phyloP scores from a whole-genome alignment of 2,797 vertebrate genomes.

The Spea hammondii region DNA sequence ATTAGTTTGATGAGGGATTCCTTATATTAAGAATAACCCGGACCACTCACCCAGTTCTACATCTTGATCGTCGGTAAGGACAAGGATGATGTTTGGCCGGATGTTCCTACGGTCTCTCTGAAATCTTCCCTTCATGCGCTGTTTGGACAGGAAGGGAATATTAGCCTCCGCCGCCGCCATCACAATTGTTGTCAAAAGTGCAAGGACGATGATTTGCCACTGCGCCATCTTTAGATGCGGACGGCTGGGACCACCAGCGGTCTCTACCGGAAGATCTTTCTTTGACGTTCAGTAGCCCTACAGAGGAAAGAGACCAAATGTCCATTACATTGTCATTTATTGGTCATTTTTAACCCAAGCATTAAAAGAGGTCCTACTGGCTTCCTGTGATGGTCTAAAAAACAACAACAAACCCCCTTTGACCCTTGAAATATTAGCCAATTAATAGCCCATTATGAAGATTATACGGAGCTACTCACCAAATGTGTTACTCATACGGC shows the following conservation, averaged over 20 bases:
- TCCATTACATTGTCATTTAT: conserved; percentile 40
- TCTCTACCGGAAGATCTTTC: background rate
- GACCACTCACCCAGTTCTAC: conserved; percentile 86
- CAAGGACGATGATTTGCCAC: conserved; percentile 62
- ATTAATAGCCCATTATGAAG: too few relatives aligned
- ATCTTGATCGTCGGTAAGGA: conserved; percentile 95
- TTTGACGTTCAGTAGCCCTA: conserved; percentile 55
- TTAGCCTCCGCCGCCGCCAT: conserved; percentile 69
- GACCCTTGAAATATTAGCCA: too few relatives aligned
- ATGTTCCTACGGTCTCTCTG: conserved; percentile 94
- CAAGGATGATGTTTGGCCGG: conserved; percentile 94
- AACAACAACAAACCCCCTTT: too few relatives aligned
- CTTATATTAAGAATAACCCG: background rate
- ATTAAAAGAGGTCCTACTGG: background rate
- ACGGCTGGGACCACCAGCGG: background rate
- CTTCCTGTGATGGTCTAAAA: background rate
- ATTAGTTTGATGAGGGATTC: background rate
- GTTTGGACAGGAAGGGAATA: conserved; percentile 76
- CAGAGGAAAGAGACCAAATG: conserved; percentile 37
- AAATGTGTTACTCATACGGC: too few relatives aligned
- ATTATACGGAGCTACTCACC: too few relatives aligned
- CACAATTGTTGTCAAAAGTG: conserved; percentile 69
- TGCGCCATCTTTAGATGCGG: conserved; percentile 70
- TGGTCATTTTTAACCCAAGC: background rate
- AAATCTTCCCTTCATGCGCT: conserved; percentile 85